Evolutionary conservation across 2,888 invertebrate genomes (phyloP).

Genomic region (Zaprionus bogoriensis): DNA sequence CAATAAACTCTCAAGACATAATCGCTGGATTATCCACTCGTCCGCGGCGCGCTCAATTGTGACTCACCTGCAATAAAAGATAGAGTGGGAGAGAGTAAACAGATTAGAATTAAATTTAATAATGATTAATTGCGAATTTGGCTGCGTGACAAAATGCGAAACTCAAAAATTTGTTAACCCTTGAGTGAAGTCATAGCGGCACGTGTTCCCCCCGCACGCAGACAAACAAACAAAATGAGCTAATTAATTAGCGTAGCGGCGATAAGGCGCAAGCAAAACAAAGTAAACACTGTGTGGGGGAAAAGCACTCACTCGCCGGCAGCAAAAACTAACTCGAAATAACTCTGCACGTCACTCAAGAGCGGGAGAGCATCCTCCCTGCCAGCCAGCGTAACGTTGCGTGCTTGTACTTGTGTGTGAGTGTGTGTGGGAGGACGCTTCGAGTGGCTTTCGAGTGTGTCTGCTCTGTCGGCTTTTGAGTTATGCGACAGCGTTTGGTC

Average conservation of each 20-base stretch:
- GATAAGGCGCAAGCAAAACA: slow-evolving; percentile 17
- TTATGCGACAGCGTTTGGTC: slow-evolving; percentile 24
- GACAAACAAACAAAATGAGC: slow-evolving; percentile 54
- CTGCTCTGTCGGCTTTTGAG: slow-evolving; percentile 9
- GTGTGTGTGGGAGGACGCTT: background rate
- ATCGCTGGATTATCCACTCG: background rate
- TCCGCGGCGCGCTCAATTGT: background rate
- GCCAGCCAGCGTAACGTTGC: background rate
- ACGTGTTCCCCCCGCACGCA: slow-evolving; percentile 36
- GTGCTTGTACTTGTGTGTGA: background rate
- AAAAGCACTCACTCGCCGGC: slow-evolving; percentile 13
- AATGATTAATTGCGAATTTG: too few relatives aligned
- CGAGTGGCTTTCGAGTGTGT: slow-evolving; percentile 1
- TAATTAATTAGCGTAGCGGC: slow-evolving; percentile 62
- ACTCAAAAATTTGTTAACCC: slow-evolving; percentile 24
- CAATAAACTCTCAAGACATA: background rate
- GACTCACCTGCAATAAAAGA: slow-evolving; percentile 51
- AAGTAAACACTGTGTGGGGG: slow-evolving; percentile 19
- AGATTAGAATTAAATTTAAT: slow-evolving; percentile 22
- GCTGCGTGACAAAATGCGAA: slow-evolving; percentile 25
- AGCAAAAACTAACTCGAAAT: slow-evolving; percentile 31
- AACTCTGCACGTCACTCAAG: slow-evolving; percentile 34
- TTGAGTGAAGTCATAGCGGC: slow-evolving; percentile 42
- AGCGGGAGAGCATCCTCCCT: background rate
- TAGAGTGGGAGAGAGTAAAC: slow-evolving; percentile 14